Percentiles rank a stretch among this genome's conserved stretches.
Evolutionary conservation across 2,113 vertebrate genomes (phyloP).

Genomic region (Lagopus muta): DNA sequence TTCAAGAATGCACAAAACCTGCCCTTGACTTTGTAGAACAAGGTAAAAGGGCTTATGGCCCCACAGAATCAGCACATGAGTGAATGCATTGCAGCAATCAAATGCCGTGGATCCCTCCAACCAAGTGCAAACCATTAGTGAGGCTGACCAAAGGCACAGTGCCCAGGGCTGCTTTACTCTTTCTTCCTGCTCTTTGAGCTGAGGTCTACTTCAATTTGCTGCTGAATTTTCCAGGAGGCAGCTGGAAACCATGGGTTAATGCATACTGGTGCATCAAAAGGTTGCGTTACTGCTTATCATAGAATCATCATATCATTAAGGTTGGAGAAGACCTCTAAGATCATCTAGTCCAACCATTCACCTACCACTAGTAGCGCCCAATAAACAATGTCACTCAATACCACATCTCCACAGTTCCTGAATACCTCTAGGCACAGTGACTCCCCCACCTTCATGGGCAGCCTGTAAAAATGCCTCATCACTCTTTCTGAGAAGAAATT

Average conservation of each 20-base stretch:
- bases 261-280: fast-evolving
- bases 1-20: background rate
- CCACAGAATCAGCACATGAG: background rate
- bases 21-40: background rate
- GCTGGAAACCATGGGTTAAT: fast-evolving
- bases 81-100: fast-evolving
- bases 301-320: too few species aligned
- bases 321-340: too few species aligned
- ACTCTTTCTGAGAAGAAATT: too few species aligned
- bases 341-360: too few species aligned
- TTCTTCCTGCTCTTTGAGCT: background rate
- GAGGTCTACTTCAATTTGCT: fast-evolving
- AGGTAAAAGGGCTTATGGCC: background rate
- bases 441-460: too few species aligned
- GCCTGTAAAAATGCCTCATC: too few species aligned
- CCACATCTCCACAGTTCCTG: too few species aligned
- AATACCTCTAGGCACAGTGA: too few species aligned
- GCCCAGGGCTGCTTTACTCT: background rate
- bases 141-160: background rate
- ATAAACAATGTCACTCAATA: too few species aligned
- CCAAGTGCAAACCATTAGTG: background rate
- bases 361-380: too few species aligned
- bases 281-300: background rate
- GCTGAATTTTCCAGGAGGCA: background rate
- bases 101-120: fast-evolving